Conservation (phyloP, 2,113 vertebrate genomes). For the Podiceps cristatus region DNA sequence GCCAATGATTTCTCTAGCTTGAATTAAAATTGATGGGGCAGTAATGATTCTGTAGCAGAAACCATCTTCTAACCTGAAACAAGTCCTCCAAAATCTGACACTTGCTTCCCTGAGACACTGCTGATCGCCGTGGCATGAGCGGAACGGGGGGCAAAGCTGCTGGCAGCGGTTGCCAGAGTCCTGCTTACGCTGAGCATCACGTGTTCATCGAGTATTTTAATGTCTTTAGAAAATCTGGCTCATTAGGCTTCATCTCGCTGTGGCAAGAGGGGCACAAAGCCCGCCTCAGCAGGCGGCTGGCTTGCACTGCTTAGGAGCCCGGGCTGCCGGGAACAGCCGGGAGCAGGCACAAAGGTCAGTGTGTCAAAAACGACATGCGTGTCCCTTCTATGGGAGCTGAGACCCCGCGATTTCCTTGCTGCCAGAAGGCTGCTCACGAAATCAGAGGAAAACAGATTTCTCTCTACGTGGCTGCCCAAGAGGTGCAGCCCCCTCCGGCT, state of each 20-base stretch:
- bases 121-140: rapidly evolving
- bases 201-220: not conserved
- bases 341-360: not conserved
- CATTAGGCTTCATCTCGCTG: rapidly evolving
- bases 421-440: not conserved
- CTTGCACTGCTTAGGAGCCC: rapidly evolving
- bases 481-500: not conserved
- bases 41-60: not conserved
- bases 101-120: not conserved
- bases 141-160: rapidly evolving
- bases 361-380: rapidly evolving
- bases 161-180: not conserved
- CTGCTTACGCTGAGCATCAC: not conserved
- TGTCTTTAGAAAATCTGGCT: not conserved
- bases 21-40: not conserved
- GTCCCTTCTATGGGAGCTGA: not conserved
- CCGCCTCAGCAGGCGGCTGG: rapidly evolving
- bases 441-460: not conserved
- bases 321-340: rapidly evolving
- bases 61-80: not conserved
- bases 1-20: not conserved
- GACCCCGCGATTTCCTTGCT: rapidly evolving
- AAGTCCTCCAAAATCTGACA: not conserved
- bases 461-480: not conserved
- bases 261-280: not conserved